Evolutionary conservation across 2,888 invertebrate species (phyloP), one percentile per base, ranked within the genome.

Genomic region (Allygus modestus): DNA sequence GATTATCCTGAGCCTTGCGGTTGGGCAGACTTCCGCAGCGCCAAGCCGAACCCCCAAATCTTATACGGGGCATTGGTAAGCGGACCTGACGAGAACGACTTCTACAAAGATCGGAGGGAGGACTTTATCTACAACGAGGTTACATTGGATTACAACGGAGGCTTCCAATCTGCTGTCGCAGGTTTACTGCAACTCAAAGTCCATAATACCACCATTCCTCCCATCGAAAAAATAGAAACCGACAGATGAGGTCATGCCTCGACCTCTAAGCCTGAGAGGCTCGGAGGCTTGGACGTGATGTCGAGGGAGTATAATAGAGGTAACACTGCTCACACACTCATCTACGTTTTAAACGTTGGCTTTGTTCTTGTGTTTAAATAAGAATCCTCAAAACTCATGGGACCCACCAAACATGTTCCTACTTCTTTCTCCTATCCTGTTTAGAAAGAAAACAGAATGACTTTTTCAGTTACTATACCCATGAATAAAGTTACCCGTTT

Each of bases 41-140:
- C 89, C 33, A 89, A 88, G 0, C 90, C 92, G 0, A 93, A 93
- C 88, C 92, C 92, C 0, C 92, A 93, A 87, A 89, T 91, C 2
- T 89, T 93, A 4, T 91, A 91, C 86, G 93, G 93, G 0, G 93
- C 93, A 20, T 87, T 93, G 46, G 93, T 93, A 0, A 93, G 93
- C 58, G 93, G 93, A 0, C 93, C 93, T 0, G 92, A 92, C 87
- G 90, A 90, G 85, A 91, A 91, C 61, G 93, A 93, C 87, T 88
- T 90, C 81, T 93, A 92, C 88, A 90, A 90, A 77, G 93, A 93
- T 87, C 89, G 89, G 33, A 90, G 93, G 73, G 91, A 92, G 84
- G 92, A 93, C 86, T 92, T 91, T 88, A 89, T 92, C 17, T 92
- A 92, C 87, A 93, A 92, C 81, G 93, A 93, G 88, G 92, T 93